Evolutionary conservation across 2,797 vertebrate species (phyloP).

Genomic region (Coregonus sp.): DNA sequence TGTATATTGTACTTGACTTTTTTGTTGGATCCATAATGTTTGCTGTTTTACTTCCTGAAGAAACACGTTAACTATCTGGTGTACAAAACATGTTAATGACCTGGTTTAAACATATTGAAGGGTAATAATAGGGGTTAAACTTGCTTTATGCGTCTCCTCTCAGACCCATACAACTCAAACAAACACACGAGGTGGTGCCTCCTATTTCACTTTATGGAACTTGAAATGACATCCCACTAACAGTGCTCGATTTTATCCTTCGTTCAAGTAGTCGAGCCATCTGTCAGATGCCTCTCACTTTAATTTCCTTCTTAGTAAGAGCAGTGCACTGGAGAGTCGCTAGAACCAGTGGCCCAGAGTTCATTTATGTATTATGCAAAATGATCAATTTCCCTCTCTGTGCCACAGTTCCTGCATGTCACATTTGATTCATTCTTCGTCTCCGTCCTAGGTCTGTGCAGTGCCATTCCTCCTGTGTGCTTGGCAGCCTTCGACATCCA

Average conservation of each 20-base stretch:
- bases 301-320: conserved; percentile 60
- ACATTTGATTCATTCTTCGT: conserved; percentile 55
- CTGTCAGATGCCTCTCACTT: conserved; percentile 49
- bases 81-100: too few relatives aligned
- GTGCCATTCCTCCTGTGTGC: conserved; percentile 36
- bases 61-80: too few relatives aligned
- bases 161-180: not conserved
- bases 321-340: conserved; percentile 42
- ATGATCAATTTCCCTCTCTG: conserved; percentile 29
- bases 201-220: conserved; percentile 7
- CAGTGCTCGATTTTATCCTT: conserved; percentile 37
- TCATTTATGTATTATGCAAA: conserved; percentile 64
- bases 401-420: conserved; percentile 44
- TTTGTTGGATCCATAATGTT: too few relatives aligned
- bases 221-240: conserved; percentile 31
- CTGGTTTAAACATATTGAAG: not conserved
- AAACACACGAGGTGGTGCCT: not conserved
- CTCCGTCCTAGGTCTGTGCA: conserved; percentile 17
- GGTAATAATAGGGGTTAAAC: not conserved
- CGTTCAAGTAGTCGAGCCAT: conserved; percentile 39
- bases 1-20: too few relatives aligned
- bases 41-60: too few relatives aligned
- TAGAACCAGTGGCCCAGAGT: conserved; percentile 49
- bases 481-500: conserved; percentile 54
- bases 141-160: not conserved